Evolutionary conservation across 2,888 invertebrate species (phyloP).

Genomic region (Clanis bilineata): DNA sequence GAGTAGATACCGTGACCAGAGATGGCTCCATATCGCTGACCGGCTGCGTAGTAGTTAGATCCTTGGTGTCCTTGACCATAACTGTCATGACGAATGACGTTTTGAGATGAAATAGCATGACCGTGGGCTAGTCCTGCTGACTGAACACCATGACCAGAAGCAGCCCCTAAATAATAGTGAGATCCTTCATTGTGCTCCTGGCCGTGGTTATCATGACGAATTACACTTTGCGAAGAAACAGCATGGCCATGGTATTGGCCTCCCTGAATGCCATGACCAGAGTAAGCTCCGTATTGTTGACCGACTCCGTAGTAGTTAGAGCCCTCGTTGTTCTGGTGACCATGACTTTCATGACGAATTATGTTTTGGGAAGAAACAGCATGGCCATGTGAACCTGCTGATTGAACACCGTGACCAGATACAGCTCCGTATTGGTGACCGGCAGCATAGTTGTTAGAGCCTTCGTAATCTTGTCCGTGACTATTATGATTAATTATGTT

Average conservation of each 20-base stretch:
- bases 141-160: not conserved
- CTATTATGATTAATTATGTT: not conserved
- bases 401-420: not conserved
- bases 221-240: conserved; percentile 41
- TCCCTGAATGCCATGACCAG: not conserved
- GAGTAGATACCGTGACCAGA: not conserved
- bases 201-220: conserved; percentile 27
- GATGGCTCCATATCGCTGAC: not conserved
- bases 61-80: not conserved
- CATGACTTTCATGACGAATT: not conserved
- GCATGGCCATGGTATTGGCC: conserved; percentile 34
- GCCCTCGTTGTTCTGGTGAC: conserved; percentile 19
- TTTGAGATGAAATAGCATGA: conserved; percentile 44
- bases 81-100: conserved; percentile 29
- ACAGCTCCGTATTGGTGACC: not conserved
- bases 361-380: not conserved
- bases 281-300: not conserved
- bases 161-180: not conserved
- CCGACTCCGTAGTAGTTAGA: not conserved
- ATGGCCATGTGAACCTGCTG: not conserved
- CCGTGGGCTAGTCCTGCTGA: conserved; percentile 26
- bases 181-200: not conserved
- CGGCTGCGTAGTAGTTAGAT: not conserved
- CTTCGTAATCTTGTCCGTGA: not conserved
- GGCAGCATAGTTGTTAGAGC: not conserved